These are phyloP conservation scores for Acrobasis consociella DNA, from an alignment of 2,888 invertebrate genomes.

Conservation along the genomic window DNA sequence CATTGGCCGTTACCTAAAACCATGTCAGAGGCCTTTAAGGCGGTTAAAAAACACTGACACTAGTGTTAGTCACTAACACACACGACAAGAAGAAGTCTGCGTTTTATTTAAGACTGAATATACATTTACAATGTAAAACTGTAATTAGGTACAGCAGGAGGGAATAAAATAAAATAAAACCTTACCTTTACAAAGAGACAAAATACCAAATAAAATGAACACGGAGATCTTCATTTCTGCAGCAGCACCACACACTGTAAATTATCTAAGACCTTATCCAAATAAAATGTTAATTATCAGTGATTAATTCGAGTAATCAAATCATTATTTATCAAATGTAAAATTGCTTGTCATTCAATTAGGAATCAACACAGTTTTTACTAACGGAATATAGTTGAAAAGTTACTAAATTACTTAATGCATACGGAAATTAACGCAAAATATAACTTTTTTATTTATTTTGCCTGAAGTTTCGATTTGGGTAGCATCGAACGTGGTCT, in stretches of 20 bases:
- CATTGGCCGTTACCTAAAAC: no score
- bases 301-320: constrained; percentile 1
- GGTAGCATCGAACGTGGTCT: no score
- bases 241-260: background rate
- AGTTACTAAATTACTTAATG: no score
- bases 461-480: no score
- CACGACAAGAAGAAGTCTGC: no score
- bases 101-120: no score
- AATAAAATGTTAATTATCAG: constrained; percentile 2
- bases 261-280: background rate
- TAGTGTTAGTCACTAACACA: no score
- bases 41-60: no score
- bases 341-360: background rate
- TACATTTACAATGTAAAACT: background rate
- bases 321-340: constrained; percentile 1
- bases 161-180: constrained; percentile 19
- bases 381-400: no score
- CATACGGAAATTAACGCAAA: no score
- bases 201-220: constrained; percentile 41
- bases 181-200: constrained; percentile 45
- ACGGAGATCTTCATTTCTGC: constrained; percentile 45
- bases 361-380: background rate
- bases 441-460: no score
- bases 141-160: background rate
- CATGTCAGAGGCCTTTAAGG: no score